Evolutionary conservation across 2,888 invertebrate genomes (phyloP), one percentile per base, ranked within the genome.

Genomic region (Monochamus alternatus): DNA sequence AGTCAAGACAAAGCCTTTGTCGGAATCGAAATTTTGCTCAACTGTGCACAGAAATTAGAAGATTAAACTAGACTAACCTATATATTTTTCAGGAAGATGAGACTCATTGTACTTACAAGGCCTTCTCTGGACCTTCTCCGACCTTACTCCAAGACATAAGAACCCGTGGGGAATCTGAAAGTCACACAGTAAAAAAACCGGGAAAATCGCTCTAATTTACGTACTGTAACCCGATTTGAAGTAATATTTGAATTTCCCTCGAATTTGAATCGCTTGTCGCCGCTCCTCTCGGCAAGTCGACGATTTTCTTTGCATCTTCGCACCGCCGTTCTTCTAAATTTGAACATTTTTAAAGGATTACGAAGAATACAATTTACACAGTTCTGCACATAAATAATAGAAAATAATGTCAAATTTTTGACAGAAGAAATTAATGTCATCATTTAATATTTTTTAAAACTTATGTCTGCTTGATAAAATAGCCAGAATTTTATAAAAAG

Each of bases 231-330:
- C 5, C 75, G 77, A 75, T 80, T 79, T 76, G 74, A 74, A 72
- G 77, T 75, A 10, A 80, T 79, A 71, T 80, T 77, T 60, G 78
- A 72, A 75, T 80, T 80, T 81, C 79, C 81, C 79, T 82, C 82
- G 63, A 62, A 47, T 80, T 79, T 81, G 30, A 63, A 68, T 12
- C 64, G 63, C 73, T 63, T 65, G 10, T 66, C 63, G 12, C 68
- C 63, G 7, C 69, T 69, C 71, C 78, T 60, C 44, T 77, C 75
- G 67, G 55, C 66, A 58, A 66, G 14, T 14, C 70, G 69, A 14
- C 60, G 52, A 71, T 14, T 72, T 12, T 76, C 74, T 47, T 58
- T 76, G 31, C 68, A 67, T 64, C 73, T 77, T 51, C 73, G 67
- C 31, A 67, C 58, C 22, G 73, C 44, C 64, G 71, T 75, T 75